These are phyloP conservation scores for Trissonchulus latispiculum DNA, from an alignment of 2,888 invertebrate species.

Conservation along the genomic window DNA sequence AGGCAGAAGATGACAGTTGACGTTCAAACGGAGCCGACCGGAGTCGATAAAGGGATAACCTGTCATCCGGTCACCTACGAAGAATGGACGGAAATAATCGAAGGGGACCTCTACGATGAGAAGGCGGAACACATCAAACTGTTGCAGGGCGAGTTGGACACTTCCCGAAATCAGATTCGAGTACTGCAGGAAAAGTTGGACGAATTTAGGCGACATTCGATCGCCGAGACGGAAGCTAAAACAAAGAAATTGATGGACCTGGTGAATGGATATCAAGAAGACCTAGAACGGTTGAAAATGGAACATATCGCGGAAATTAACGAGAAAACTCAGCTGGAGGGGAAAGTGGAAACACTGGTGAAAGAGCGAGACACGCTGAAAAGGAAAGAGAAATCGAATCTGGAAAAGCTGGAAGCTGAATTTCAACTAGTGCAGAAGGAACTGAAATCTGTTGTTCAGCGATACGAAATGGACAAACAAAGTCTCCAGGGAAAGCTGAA, in stretches of 20 bases:
- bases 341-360: background rate
- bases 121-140: slow-evolving; percentile 31
- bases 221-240: background rate
- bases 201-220: background rate
- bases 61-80: background rate
- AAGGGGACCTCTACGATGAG: slow-evolving; percentile 37
- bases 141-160: slow-evolving; percentile 33
- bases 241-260: background rate
- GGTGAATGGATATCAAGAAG: background rate
- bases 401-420: slow-evolving; percentile 12
- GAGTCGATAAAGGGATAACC: background rate
- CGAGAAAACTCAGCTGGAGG: background rate
- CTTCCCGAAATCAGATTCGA: slow-evolving; percentile 35
- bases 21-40: background rate
- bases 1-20: background rate
- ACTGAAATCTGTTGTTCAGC: background rate
- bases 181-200: slow-evolving; percentile 29
- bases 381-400: background rate
- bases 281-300: background rate
- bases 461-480: background rate
- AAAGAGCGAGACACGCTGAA: background rate
- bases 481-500: background rate
- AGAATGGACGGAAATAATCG: background rate
- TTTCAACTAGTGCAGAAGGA: background rate
- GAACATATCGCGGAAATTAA: background rate